phyloP scores from a whole-genome alignment of 1,140 invertebrate species.

The Drosophila ananassae region DNA sequence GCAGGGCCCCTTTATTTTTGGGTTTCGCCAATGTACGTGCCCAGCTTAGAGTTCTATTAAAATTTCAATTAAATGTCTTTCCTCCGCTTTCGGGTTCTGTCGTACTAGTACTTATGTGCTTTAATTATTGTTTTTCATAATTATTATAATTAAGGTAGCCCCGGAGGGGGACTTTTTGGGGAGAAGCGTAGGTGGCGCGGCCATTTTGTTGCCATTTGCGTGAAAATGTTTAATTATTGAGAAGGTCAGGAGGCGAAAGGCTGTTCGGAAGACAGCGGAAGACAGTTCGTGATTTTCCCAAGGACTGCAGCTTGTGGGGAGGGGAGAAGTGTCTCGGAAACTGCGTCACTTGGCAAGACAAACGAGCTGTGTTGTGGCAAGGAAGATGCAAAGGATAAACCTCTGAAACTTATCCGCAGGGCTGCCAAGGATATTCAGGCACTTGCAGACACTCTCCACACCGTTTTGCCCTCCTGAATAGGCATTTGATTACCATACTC shows the following conservation, averaged over 20 bases:
- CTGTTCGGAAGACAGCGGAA: neutral
- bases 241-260: constrained; percentile 3
- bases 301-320: constrained; percentile 6
- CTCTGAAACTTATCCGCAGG: too few species aligned
- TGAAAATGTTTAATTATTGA: constrained; percentile 54
- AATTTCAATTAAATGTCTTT: constrained; percentile 73
- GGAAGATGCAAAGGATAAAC: neutral
- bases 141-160: constrained; percentile 66
- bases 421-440: too few species aligned
- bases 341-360: neutral
- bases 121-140: constrained; percentile 67
- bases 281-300: constrained; percentile 32
- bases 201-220: constrained; percentile 42
- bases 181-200: constrained; percentile 6
- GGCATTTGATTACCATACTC: too few species aligned
- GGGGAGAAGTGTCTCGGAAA: constrained; percentile 1
- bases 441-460: neutral
- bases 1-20: neutral
- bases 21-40: constrained; percentile 47
- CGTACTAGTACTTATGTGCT: constrained; percentile 42
- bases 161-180: neutral
- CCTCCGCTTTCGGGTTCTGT: constrained; percentile 5
- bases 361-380: neutral
- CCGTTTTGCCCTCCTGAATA: too few species aligned
- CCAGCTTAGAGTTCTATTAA: constrained; percentile 69